phyloP scores from a whole-genome alignment of 1,140 invertebrate genomes.

The Agrilus planipennis region DNA sequence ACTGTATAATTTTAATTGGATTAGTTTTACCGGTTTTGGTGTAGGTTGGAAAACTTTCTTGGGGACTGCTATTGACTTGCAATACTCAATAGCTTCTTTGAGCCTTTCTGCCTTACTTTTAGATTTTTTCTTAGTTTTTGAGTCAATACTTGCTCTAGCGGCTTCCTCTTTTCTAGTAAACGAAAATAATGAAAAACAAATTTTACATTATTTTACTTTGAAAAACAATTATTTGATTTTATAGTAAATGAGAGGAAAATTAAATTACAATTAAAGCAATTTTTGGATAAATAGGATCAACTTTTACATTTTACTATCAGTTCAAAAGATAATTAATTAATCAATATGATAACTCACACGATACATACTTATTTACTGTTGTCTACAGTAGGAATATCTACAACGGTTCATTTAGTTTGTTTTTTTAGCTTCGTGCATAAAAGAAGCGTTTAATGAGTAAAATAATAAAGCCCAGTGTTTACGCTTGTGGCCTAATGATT shows the following conservation, averaged over 20 bases:
- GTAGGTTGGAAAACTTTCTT: conserved; percentile 1
- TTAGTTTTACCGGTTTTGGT: conserved; percentile 5
- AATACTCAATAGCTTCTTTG: background rate
- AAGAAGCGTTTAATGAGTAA: background rate
- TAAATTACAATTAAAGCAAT: too few species aligned
- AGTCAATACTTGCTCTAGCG: background rate
- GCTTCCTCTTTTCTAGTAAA: background rate
- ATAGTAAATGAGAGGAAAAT: too few species aligned
- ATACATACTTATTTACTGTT: too few species aligned
- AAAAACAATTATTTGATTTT: background rate
- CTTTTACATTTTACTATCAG: too few species aligned
- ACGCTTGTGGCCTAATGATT: conserved; percentile 2
- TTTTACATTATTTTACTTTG: background rate
- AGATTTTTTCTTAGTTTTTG: background rate
- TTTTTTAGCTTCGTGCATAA: conserved; percentile 5
- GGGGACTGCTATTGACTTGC: conserved; percentile 3
- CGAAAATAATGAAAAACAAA: background rate
- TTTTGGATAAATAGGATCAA: too few species aligned
- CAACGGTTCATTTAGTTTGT: background rate
- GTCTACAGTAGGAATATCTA: too few species aligned
- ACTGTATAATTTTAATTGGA: too few species aligned
- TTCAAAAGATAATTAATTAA: too few species aligned
- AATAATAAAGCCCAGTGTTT: background rate
- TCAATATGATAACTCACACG: too few species aligned
- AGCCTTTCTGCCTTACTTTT: background rate